Evolutionary conservation across 2,113 vertebrate genomes (phyloP).

Genomic region (Eublepharis macularius): DNA sequence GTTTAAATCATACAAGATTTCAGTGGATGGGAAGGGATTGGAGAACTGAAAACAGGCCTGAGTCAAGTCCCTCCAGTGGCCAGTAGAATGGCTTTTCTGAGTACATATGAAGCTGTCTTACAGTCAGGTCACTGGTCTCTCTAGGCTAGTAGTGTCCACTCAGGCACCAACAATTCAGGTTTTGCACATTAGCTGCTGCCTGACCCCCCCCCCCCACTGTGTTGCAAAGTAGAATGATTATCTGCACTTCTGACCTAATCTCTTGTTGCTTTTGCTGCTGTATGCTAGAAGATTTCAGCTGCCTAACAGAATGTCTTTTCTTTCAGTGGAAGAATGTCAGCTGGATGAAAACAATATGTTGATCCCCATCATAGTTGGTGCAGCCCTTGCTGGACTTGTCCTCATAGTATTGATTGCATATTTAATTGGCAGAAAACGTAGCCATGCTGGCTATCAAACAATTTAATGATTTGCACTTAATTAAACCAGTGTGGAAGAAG

Average conservation of each 20-base stretch:
- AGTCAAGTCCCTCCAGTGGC: background rate
- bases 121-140: no score
- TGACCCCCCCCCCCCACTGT: no score
- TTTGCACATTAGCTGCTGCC: no score
- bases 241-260: background rate
- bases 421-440: slow-evolving; percentile 94
- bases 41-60: background rate
- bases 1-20: background rate
- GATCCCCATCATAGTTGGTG: slow-evolving; percentile 96
- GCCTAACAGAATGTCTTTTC: slow-evolving; percentile 20
- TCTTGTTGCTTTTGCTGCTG: background rate
- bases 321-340: slow-evolving; percentile 88
- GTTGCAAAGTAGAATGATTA: no score
- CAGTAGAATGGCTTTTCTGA: background rate
- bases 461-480: slow-evolving; percentile 82
- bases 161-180: no score
- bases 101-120: no score
- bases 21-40: background rate
- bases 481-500: slow-evolving; percentile 67
- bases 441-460: slow-evolving; percentile 97
- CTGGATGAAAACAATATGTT: slow-evolving; percentile 92
- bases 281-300: background rate
- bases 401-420: slow-evolving; percentile 94
- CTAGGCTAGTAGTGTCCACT: no score
- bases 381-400: slow-evolving; percentile 92